Base-by-base conservation (phyloP, 2,797 vertebrate species). In the Etheostoma perlongum region DNA sequence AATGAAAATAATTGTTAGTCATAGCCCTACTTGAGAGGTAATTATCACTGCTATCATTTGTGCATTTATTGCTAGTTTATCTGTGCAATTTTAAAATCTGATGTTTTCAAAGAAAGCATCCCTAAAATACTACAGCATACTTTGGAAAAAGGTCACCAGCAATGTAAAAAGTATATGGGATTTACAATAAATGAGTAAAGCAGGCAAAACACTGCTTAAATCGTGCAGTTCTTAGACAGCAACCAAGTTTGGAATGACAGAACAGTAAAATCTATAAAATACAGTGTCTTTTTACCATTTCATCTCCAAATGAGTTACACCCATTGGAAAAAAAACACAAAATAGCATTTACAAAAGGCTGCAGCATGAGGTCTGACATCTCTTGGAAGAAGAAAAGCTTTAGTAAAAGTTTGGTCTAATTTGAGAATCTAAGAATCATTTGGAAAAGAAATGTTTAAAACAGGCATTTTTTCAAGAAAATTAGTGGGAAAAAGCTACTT, bases 251-350 rank as follows among this genome's bases (percentile, higher is more conserved):
- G 19, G 27, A 47, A 33, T 63, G 16, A 62, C 21, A 72, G 49
- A 79, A 74, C n/a, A 59, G 47, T 55, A 53, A 71, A 65, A 74
- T 60, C 12, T 65, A 48, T 63, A 53, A 75, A n/a, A 71, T 60
- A 64, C 69, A 58, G 61, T 53, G 36, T 58, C 27, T 61, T 53
- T 47, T 63, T 76, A 13, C 36, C 33, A 42, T 76, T 72, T 61
- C 58, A 52, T 66, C 19, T 72, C 44, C 40, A 23, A 65, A 15
- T 16, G 40, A 63, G 72, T 66, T 47, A 53, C 64, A 66, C 47
- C 48, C 61, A 47, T 48, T 57, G 67, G 10, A 3, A 12, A 21
- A 69, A 73, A 61, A 72, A 57, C 54, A 54, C 19, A 1, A 64
- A 74, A 67, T 70, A 55, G 57, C 67, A 74, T 55, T 18, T 36